Conservation (phyloP, 1,140 invertebrate species). For the Aethina tumida region DNA sequence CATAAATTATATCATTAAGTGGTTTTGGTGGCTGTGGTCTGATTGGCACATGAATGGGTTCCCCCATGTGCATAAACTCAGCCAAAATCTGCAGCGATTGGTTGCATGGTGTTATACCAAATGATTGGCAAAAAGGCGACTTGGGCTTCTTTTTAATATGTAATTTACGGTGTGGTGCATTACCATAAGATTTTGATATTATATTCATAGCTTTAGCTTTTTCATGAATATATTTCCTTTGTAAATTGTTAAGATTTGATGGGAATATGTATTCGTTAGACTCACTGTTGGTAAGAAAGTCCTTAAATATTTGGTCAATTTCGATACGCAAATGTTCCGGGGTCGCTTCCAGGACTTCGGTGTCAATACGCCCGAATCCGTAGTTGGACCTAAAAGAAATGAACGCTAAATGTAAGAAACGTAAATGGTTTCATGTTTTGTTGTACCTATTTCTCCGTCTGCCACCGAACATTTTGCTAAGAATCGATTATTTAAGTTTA, state of each 20-base stretch:
- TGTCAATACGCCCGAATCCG: no score
- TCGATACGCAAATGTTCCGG: slow-evolving; percentile 22
- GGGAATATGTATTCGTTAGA: slow-evolving; percentile 42
- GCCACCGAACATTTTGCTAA: no score
- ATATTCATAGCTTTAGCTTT: slow-evolving; percentile 47
- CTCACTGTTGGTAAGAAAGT: slow-evolving; percentile 17
- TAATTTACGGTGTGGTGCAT: slow-evolving; percentile 52
- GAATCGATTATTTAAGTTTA: no score
- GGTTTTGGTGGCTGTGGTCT: background rate
- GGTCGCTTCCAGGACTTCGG: slow-evolving; percentile 16
- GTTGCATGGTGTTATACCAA: slow-evolving; percentile 9
- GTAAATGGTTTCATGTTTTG: no score
- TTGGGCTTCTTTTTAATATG: slow-evolving; percentile 54
- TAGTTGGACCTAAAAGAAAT: no score
- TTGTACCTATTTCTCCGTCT: no score
- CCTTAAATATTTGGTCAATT: slow-evolving; percentile 20
- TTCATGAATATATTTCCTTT: slow-evolving; percentile 62
- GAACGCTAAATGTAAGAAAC: no score
- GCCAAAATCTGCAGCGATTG: slow-evolving; percentile 48
- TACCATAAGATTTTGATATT: slow-evolving; percentile 52
- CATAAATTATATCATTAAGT: slow-evolving; percentile 10
- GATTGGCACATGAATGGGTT: background rate
- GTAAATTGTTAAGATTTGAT: slow-evolving; percentile 53
- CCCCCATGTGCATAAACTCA: slow-evolving; percentile 29
- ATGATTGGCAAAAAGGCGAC: slow-evolving; percentile 45